A percentile compares a stretch with the other conserved stretches of the same genome.
These are phyloP conservation scores for Iguana delicatissima DNA, from an alignment of 2,797 vertebrate species.

Conservation along the genomic window DNA sequence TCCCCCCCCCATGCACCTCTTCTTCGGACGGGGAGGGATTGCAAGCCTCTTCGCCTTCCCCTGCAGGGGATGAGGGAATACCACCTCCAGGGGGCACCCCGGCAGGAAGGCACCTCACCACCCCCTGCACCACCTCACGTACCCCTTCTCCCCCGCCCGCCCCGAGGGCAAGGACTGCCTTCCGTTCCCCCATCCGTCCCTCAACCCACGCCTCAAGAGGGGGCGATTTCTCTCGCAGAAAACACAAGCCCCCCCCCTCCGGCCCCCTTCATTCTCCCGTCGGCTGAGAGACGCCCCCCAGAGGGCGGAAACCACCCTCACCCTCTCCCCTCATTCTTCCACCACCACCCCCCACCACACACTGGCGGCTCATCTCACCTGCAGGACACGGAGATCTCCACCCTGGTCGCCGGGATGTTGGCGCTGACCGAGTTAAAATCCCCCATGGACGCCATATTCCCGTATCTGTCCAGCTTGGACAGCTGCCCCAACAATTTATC, in stretches of 20 bases:
- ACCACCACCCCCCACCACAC: too few relatives aligned
- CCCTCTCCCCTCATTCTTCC: not conserved
- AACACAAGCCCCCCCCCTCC: not conserved
- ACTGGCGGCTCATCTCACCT: constrained; percentile 81
- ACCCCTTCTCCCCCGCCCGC: too few relatives aligned
- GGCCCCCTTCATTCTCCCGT: not conserved
- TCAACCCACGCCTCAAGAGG: too few relatives aligned
- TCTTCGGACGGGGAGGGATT: not conserved
- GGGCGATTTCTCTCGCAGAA: too few relatives aligned
- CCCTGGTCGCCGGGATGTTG: constrained; percentile 93
- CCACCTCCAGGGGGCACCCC: not conserved
- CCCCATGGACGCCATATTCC: constrained; percentile 90
- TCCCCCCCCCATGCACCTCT: not conserved
- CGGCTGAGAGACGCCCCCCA: not conserved
- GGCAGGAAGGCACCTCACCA: too few relatives aligned
- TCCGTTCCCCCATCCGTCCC: not conserved
- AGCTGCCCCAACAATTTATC: constrained; percentile 63
- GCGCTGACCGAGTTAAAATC: constrained; percentile 91
- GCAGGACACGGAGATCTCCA: constrained; percentile 97
- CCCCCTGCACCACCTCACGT: too few relatives aligned
- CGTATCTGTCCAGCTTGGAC: constrained; percentile 63
- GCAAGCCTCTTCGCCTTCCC: too few relatives aligned
- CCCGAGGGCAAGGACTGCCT: not conserved
- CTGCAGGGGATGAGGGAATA: too few relatives aligned
- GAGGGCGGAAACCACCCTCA: not conserved